Percentiles rank a stretch among this genome's conserved stretches.
phyloP scores from a whole-genome alignment of 2,797 vertebrate genomes.

The Hippocampus kuda region DNA sequence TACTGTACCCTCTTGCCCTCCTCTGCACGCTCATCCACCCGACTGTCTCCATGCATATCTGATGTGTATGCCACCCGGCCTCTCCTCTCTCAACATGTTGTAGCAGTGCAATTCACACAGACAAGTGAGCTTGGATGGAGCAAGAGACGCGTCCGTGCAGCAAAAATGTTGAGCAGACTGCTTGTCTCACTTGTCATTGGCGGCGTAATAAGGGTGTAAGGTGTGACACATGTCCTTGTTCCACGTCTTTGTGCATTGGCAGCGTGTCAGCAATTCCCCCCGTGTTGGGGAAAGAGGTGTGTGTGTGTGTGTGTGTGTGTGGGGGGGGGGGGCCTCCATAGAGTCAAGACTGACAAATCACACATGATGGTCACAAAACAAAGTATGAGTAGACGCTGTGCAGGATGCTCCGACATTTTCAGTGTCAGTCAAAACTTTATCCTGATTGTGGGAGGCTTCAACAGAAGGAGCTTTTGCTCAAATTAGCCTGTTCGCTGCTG shows the following conservation, averaged over 20 bases:
- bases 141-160: conserved; percentile 24
- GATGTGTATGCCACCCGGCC: not conserved
- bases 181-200: conserved; percentile 58
- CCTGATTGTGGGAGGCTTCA: not conserved
- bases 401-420: conserved; percentile 10
- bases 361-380: conserved; percentile 37
- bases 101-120: conserved; percentile 37
- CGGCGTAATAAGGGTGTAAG: conserved; percentile 59
- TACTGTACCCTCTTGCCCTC: conserved; percentile 4
- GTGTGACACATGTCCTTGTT: conserved; percentile 64
- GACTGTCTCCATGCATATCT: not conserved
- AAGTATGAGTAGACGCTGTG: conserved; percentile 39
- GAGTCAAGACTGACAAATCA: conserved; percentile 49
- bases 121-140: conserved; percentile 36
- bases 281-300: not conserved
- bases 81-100: conserved; percentile 20
- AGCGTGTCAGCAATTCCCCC: conserved; percentile 53
- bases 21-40: conserved; percentile 22
- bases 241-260: conserved; percentile 57
- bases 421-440: conserved; percentile 3
- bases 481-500: no score
- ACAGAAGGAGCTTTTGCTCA: conserved; percentile 11
- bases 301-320: not conserved
- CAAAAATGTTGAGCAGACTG: conserved; percentile 42
- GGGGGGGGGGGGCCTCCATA: conserved; percentile 22